Base-by-base conservation (phyloP, 2,888 invertebrate species). In the Geotrupes spiniger region DNA sequence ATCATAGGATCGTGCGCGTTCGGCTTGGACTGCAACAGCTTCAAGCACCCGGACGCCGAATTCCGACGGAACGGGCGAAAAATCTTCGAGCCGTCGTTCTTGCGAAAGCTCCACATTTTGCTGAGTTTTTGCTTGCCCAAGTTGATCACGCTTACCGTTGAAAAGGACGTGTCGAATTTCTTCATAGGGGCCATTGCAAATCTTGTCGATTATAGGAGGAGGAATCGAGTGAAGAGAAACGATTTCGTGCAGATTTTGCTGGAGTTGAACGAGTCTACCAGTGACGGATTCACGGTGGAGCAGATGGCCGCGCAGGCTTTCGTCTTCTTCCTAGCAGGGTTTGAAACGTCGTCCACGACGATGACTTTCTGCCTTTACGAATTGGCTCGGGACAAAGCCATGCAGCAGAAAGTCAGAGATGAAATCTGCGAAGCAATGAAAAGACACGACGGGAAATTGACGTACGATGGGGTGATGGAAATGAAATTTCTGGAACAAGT, bases 401-500 rank as follows among this genome's bases (percentile, higher is more conserved):
- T 76, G 1, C 78, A 78, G 50, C 61, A 69, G 1, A 74, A 64
- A 53, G 49, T 75, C 4, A 63, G 73, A 3, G 16, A 63, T 1
- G 76, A 78, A 58, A 63, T 77, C n/a, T 51, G 57, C 1, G 31
- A 49, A 0, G 61, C 63, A 2, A 27, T 73, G 10, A 47, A 59
- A 1, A 64, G 64, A 14, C 50, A 71, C 39, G 57, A 63, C 1
- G 71, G n/a, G n/a, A n/a, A 58, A 10, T 29, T 77, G 1, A 72
- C 69, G 2, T 76, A 72, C 45, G 75, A 77, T 0, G 59, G 66
- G 0, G 44, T 77, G 1, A 63, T 64, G 33, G 72, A 74, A 10
- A 71, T 78, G 74, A 65, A 64, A 1, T 77, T 76, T 46, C 55
- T 77, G 60, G 73, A 74, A 14, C 69, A 70, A 57, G 74, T 74